phyloP scores from a whole-genome alignment of 1,140 invertebrate genomes.

The honey bee (Apis mellifera) region DNA sequence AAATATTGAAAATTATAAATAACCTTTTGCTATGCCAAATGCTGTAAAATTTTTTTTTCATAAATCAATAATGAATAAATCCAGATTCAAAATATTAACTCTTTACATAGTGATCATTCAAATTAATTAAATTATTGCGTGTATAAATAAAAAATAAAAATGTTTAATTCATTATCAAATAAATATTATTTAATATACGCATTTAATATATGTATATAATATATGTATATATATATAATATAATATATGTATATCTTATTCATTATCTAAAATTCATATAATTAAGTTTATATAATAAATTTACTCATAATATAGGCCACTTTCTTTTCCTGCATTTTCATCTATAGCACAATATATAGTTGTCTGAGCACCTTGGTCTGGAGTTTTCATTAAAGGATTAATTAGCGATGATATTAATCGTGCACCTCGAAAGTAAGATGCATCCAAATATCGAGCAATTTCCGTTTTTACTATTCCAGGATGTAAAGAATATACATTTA shows the following conservation, averaged over 20 bases:
- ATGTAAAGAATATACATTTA: constrained; percentile 87
- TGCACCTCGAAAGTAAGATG: constrained; percentile 78
- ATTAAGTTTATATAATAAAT: neutral
- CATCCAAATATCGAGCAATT: constrained; percentile 86
- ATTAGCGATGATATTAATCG: constrained; percentile 64
- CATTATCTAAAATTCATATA: neutral
- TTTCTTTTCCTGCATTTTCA: constrained; percentile 84
- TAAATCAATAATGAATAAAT: no score
- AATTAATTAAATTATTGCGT: no score
- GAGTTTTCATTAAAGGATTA: constrained; percentile 83
- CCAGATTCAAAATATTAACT: no score
- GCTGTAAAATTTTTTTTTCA: no score
- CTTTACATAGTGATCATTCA: no score
- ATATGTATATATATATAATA: no score
- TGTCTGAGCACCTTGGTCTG: constrained; percentile 89
- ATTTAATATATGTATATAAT: neutral
- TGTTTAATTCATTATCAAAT: no score
- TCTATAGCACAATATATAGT: constrained; percentile 89
- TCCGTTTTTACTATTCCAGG: constrained; percentile 89
- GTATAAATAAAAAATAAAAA: no score
- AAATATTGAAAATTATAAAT: no score
- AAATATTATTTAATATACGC: no score
- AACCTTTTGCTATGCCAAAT: no score
- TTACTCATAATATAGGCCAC: constrained; percentile 86
- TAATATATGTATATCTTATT: neutral